Conservation (phyloP, 2,113 vertebrate genomes). For the Elephas maximus region DNA sequence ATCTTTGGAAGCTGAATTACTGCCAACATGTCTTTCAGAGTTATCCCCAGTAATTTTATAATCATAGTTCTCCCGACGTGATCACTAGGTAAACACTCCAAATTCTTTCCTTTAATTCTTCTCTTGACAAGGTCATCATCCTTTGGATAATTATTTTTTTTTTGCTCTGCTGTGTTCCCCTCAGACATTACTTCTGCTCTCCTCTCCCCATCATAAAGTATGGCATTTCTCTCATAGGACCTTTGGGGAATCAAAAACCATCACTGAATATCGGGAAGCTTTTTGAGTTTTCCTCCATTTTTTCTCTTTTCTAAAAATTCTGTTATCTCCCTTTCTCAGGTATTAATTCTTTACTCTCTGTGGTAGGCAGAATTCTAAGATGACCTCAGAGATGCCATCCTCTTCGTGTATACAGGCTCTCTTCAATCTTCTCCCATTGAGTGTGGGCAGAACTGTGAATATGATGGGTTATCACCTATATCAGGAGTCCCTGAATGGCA, state of each 20-base stretch:
- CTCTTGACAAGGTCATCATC: slow-evolving; percentile 69
- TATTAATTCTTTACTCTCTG: not conserved
- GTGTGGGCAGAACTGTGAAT: not conserved
- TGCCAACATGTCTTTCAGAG: slow-evolving; percentile 71
- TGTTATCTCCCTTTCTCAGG: not conserved
- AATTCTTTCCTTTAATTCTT: slow-evolving; percentile 66
- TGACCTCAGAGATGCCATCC: not conserved
- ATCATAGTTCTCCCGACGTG: slow-evolving; percentile 64
- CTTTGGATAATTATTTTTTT: slow-evolving; percentile 57
- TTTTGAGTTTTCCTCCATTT: not conserved
- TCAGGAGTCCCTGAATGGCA: not conserved
- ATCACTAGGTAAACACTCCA: slow-evolving; percentile 65
- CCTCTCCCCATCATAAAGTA: not conserved
- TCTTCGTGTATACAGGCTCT: accelerated
- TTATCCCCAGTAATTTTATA: slow-evolving; percentile 76
- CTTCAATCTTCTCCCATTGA: not conserved
- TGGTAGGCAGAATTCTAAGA: not conserved
- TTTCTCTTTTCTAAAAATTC: not conserved
- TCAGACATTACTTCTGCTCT: slow-evolving; percentile 6
- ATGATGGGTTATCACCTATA: not conserved
- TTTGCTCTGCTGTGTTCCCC: not conserved
- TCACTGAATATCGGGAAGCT: not conserved
- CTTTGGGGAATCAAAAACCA: not conserved
- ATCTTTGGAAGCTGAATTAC: slow-evolving; percentile 64
- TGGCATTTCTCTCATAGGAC: slow-evolving; percentile 56